phyloP scores from a whole-genome alignment of 2,888 invertebrate genomes.

The Scaeva pyrastri region DNA sequence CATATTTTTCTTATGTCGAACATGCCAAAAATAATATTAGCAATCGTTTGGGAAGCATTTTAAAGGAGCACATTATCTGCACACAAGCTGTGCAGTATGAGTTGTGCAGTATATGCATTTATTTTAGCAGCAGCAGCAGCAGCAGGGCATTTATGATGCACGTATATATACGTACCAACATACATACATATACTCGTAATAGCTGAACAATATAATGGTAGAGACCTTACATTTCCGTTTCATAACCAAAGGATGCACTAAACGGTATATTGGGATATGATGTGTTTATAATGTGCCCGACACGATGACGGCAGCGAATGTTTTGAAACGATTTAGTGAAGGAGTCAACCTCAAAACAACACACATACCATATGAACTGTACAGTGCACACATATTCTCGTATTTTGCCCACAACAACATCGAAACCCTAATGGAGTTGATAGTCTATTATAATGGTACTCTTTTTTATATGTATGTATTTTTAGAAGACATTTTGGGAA shows the following conservation, averaged over 20 bases:
- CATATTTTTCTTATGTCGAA: slow-evolving; percentile 33
- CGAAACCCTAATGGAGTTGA: too few relatives aligned
- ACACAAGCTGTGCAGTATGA: not conserved
- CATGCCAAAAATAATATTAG: slow-evolving; percentile 29
- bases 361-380: too few relatives aligned
- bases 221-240: slow-evolving; percentile 3
- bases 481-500: too few relatives aligned
- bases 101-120: slow-evolving; percentile 8
- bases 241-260: slow-evolving; percentile 43
- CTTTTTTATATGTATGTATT: too few relatives aligned
- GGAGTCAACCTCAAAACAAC: slow-evolving; percentile 8
- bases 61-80: not conserved
- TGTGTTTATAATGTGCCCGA: slow-evolving; percentile 68
- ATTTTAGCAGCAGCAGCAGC: not conserved
- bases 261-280: slow-evolving; percentile 52
- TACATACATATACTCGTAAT: not conserved
- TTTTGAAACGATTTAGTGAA: slow-evolving; percentile 33
- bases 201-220: not conserved
- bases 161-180: too few relatives aligned
- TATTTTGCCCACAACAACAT: too few relatives aligned
- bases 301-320: slow-evolving; percentile 1
- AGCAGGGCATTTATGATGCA: slow-evolving; percentile 8
- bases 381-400: not conserved
- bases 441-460: too few relatives aligned
- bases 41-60: slow-evolving; percentile 3